phyloP scores from a whole-genome alignment of 2,888 invertebrate genomes.

The Drosophila barbarae region DNA sequence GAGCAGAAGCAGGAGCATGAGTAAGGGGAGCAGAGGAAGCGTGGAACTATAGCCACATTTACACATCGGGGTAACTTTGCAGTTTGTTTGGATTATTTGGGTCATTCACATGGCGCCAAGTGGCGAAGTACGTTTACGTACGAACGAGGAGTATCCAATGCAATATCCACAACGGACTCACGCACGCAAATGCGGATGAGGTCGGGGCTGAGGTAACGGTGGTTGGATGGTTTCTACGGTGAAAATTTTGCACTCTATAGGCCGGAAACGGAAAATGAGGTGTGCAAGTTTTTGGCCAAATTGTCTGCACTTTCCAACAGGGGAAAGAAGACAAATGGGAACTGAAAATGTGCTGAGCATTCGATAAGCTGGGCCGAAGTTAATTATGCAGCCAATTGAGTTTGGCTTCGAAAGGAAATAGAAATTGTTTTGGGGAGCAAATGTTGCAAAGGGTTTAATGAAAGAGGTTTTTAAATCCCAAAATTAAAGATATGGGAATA shows the following conservation, averaged over 20 bases:
- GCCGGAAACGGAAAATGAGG: conserved; percentile 67
- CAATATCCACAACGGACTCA: conserved; percentile 55
- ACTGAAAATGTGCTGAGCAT: conserved; percentile 20
- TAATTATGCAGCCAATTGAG: conserved; percentile 23
- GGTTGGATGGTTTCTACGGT: conserved; percentile 32
- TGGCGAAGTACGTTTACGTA: conserved; percentile 30
- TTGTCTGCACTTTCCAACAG: conserved; percentile 14
- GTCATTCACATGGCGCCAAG: conserved; percentile 78
- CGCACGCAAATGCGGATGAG: conserved; percentile 46
- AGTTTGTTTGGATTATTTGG: conserved; percentile 76
- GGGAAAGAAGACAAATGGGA: conserved; percentile 19
- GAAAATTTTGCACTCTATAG: conserved; percentile 18
- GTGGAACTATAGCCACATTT: conserved; percentile 25
- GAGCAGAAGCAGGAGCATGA: conserved; percentile 49
- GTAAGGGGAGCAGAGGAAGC: background rate
- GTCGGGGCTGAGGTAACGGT: conserved; percentile 6
- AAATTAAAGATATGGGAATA: background rate
- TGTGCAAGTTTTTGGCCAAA: conserved; percentile 51
- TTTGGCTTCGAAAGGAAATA: conserved; percentile 7
- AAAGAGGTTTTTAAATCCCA: no score
- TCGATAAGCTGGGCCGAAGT: conserved; percentile 31
- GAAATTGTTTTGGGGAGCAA: background rate
- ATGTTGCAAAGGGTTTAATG: background rate
- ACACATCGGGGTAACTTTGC: conserved; percentile 51
- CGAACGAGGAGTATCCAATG: conserved; percentile 39